phyloP scores from a whole-genome alignment of 2,113 vertebrate species.

The Sylvia atricapilla region DNA sequence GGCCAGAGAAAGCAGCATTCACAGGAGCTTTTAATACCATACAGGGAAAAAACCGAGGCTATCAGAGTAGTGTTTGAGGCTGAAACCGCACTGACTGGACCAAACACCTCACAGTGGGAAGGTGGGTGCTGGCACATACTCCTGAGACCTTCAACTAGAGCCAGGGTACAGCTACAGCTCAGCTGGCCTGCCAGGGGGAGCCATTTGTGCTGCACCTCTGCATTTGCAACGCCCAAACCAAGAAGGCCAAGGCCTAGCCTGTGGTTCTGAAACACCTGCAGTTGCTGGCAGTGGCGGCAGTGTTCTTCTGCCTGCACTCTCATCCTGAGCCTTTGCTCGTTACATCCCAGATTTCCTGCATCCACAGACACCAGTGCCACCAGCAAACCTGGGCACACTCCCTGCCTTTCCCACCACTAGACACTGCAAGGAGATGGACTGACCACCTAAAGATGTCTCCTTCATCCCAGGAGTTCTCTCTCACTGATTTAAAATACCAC shows the following conservation, averaged over 20 bases:
- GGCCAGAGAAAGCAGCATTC: background rate
- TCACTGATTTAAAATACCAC: background rate
- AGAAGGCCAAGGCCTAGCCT: background rate
- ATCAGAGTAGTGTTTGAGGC: background rate
- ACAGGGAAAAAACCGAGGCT: background rate
- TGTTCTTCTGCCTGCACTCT: background rate
- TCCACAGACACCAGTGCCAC: background rate
- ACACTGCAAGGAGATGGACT: background rate
- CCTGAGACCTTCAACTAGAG: background rate
- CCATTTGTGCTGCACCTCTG: background rate
- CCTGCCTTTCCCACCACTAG: too few species aligned
- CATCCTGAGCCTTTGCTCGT: background rate
- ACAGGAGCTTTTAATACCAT: background rate
- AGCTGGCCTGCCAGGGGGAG: background rate
- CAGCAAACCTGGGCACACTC: background rate
- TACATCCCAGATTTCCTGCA: background rate
- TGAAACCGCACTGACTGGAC: background rate
- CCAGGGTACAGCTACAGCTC: background rate
- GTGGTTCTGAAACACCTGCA: background rate
- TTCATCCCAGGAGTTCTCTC: background rate
- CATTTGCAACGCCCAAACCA: background rate
- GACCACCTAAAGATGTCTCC: background rate
- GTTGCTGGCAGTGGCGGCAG: background rate
- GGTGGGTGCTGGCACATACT: fast-evolving
- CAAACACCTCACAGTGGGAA: background rate